Base-by-base conservation (phyloP, 1,140 invertebrate species). In the Drosophila oshimai region DNA sequence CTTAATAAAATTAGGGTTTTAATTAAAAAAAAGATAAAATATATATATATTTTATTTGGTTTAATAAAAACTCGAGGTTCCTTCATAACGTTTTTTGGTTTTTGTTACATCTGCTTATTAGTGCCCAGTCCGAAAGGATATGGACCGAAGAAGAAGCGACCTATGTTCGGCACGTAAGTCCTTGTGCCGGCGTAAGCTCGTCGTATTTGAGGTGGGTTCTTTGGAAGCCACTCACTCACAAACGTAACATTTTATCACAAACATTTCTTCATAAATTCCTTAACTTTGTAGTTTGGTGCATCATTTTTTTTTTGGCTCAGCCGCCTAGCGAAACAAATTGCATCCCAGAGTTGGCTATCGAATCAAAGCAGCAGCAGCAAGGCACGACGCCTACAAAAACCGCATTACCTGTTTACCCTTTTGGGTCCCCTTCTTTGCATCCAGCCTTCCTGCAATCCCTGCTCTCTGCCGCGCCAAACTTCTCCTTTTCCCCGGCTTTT, bases 261-360 rank as follows among this genome's bases (percentile, higher is more conserved):
- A 34, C 18, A 17, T 3, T 10, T 12, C 31, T 5, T 33, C 6
- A 34, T 3, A 20, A 13, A 12, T 10, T 34, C 6, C 7, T 1
- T 24, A 61, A 31, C 12, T 12, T 17, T 70, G 67, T 24, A 10
- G 37, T 0, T n/a, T 6, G 31, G 68, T 71, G 64, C 24, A 13
- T 9, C 3, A 2, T 20, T 22, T 61, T 33, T 9, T 10, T 60
- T 49, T 29, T 46, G 33, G 50, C 22, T 55, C 31, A 65, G 31
- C 61, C 31, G 58, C 41, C 36, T 26, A 36, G 37, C 37, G 69
- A 51, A 72, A 72, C 68, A 72, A 72, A 72, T 72, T 72, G 68
- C 67, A 72, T 72, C 68, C 68, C 68, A 71, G 26, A 71, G 67
- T 72, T 71, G 4, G 55, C 67, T 44, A 72, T 72, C 68, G 54